Conservation (phyloP, 1,140 invertebrate species). For the Heliothis virescens region DNA sequence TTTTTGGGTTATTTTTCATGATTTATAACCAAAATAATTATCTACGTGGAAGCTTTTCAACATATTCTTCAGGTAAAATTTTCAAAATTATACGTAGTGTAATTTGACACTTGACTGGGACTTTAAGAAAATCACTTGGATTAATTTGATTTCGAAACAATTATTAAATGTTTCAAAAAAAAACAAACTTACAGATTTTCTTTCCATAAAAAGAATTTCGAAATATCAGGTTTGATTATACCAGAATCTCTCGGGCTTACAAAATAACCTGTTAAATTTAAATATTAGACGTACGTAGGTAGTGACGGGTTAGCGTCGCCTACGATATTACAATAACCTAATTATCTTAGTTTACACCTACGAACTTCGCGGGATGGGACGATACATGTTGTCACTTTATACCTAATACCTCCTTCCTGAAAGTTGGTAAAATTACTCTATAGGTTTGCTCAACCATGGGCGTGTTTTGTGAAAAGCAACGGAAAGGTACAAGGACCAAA, state of each 20-base stretch:
- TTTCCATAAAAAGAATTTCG: too few species aligned
- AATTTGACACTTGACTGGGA: neutral
- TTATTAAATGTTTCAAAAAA: too few species aligned
- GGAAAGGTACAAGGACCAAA: too few species aligned
- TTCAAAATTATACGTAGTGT: too few species aligned
- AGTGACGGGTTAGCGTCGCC: slow-evolving; percentile 3
- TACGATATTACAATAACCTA: slow-evolving; percentile 33
- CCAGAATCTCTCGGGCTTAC: slow-evolving; percentile 3
- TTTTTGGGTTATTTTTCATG: too few species aligned
- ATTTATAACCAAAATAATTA: neutral
- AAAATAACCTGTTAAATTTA: slow-evolving; percentile 29
- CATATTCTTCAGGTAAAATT: too few species aligned
- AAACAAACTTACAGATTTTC: too few species aligned
- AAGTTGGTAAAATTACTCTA: too few species aligned
- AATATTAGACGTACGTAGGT: slow-evolving; percentile 9
- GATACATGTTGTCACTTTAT: neutral
- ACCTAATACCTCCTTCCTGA: neutral
- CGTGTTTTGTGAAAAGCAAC: too few species aligned
- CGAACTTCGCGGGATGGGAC: slow-evolving; percentile 7
- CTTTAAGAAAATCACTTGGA: too few species aligned
- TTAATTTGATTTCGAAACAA: too few species aligned
- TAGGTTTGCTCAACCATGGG: too few species aligned
- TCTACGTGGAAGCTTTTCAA: neutral
- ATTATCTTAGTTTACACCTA: slow-evolving; percentile 17
- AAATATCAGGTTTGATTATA: neutral